phyloP scores from a whole-genome alignment of 2,113 vertebrate genomes.

The Tupaia tana region DNA sequence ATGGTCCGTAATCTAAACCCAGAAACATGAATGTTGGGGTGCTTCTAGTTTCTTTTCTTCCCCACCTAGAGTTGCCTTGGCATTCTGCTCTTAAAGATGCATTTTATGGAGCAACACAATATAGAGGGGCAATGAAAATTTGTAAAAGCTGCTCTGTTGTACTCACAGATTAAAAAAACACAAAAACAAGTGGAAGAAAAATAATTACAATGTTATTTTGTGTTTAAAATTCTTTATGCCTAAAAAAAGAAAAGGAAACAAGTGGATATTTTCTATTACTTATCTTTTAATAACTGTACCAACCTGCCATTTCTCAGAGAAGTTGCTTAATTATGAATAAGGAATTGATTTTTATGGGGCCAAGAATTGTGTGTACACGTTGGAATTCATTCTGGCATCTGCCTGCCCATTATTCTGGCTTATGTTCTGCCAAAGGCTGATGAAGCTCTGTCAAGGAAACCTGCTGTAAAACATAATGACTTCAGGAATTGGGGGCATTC shows the following conservation, averaged over 20 bases:
- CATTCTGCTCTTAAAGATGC: background rate
- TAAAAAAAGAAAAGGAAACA: constrained; percentile 41
- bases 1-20: background rate
- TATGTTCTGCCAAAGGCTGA: constrained; percentile 66
- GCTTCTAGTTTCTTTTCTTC: background rate
- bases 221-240: constrained; percentile 39
- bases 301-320: constrained; percentile 63
- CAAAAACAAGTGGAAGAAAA: constrained; percentile 17
- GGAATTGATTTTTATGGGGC: constrained; percentile 72
- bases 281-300: constrained; percentile 71
- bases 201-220: constrained; percentile 42
- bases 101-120: background rate
- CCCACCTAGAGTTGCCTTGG: background rate
- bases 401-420: constrained; percentile 64
- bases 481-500: constrained; percentile 53
- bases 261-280: constrained; percentile 74
- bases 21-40: background rate
- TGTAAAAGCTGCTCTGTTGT: background rate
- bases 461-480: constrained; percentile 49
- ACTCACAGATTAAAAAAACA: background rate
- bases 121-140: background rate
- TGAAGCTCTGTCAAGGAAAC: constrained; percentile 59
- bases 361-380: constrained; percentile 57
- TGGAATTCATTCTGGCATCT: constrained; percentile 65
- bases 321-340: constrained; percentile 76